Conservation (phyloP, 2,888 invertebrate genomes). For the Apamea anceps region DNA sequence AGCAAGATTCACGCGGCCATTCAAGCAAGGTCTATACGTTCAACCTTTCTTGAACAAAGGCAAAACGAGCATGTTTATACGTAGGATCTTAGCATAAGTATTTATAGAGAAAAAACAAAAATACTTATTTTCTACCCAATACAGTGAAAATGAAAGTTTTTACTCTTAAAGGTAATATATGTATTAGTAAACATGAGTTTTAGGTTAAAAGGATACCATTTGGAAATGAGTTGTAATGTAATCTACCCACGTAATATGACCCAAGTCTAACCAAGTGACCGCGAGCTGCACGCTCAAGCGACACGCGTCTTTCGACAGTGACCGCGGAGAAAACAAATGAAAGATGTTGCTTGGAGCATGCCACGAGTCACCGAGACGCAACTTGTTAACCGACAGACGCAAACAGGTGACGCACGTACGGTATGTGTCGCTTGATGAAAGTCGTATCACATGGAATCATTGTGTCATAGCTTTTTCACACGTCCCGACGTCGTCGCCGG, state of each 20-base stretch:
- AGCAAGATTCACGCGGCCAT: too few species aligned
- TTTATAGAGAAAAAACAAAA: background rate
- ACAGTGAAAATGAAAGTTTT: background rate
- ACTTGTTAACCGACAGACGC: background rate
- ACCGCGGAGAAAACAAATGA: background rate
- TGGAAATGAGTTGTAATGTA: background rate
- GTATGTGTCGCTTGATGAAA: background rate
- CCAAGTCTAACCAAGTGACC: background rate
- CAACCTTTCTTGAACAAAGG: too few species aligned
- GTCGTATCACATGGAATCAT: background rate
- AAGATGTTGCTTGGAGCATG: too few species aligned
- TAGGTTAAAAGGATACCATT: constrained; percentile 9
- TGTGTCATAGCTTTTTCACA: background rate
- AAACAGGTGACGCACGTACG: background rate
- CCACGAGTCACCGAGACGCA: background rate
- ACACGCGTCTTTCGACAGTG: background rate
- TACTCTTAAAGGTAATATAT: background rate
- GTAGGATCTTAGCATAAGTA: too few species aligned
- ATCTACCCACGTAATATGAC: constrained; percentile 17
- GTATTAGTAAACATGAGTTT: constrained; percentile 28
- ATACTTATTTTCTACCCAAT: background rate
- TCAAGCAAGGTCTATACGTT: too few species aligned
- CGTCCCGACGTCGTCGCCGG: background rate
- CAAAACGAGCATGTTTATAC: too few species aligned
- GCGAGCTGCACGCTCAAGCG: background rate